phyloP scores from a whole-genome alignment of 92 coral and sea anemone genomes.

The Actinernus sp. region DNA sequence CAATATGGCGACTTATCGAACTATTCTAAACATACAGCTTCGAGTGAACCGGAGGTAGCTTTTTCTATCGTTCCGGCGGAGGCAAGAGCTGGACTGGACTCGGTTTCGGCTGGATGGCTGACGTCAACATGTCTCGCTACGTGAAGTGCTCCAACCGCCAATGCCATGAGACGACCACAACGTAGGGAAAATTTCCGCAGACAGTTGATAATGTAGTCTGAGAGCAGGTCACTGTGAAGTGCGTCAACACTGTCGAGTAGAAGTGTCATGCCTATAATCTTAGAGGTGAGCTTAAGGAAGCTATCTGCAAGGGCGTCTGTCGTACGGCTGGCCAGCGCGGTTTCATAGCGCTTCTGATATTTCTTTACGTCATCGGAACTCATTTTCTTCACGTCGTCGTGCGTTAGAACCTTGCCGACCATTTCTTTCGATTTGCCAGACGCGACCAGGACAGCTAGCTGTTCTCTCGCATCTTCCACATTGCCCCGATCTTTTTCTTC shows the following conservation, averaged over 20 bases:
- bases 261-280: too few relatives aligned
- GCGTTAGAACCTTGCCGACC: constrained; percentile 8
- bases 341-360: constrained; percentile 20
- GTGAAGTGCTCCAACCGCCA: constrained; percentile 1
- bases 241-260: too few relatives aligned
- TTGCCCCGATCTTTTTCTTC: too few relatives aligned
- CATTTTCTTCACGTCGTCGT: constrained; percentile 19
- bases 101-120: neutral
- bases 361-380: constrained; percentile 14
- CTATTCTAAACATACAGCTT: too few relatives aligned
- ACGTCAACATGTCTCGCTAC: constrained; percentile 2
- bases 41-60: too few relatives aligned
- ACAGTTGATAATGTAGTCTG: constrained; percentile 13
- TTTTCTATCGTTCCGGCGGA: too few relatives aligned
- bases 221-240: constrained; percentile 4
- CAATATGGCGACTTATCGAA: too few relatives aligned
- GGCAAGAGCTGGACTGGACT: too few relatives aligned
- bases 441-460: constrained; percentile 21
- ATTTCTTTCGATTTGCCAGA: constrained; percentile 20
- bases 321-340: constrained; percentile 4
- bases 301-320: too few relatives aligned
- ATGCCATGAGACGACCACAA: constrained; percentile 7
- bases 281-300: too few relatives aligned
- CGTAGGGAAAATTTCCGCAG: neutral
- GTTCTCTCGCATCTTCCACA: too few relatives aligned